Conservation (phyloP, 2,797 vertebrate genomes). For the Peromyscus eremicus region DNA sequence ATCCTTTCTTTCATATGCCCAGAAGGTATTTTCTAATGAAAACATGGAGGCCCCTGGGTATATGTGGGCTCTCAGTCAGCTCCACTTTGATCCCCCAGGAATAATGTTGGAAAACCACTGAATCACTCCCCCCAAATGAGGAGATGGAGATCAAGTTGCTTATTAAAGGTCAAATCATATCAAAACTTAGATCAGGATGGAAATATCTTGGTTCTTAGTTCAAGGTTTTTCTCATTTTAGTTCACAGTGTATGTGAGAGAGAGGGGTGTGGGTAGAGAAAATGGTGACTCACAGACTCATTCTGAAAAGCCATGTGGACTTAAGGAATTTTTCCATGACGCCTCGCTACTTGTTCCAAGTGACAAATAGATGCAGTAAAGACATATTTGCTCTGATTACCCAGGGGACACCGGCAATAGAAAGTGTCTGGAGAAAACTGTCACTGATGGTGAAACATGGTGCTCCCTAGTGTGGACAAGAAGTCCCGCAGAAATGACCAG, state of each 20-base stretch:
- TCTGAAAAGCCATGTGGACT: conserved; percentile 61
- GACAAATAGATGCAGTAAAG: conserved; percentile 73
- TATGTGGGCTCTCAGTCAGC: background rate
- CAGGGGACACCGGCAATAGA: conserved; percentile 60
- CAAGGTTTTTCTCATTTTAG: background rate
- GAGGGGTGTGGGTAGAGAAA: background rate
- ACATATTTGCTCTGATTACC: conserved; percentile 79
- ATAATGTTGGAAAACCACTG: background rate
- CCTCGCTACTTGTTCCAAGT: conserved; percentile 64
- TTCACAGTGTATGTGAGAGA: background rate
- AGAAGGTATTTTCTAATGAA: background rate
- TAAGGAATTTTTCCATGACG: conserved; percentile 64
- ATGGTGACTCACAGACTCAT: background rate
- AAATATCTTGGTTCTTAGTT: background rate
- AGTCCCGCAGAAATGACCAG: conserved; percentile 48
- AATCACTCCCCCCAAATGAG: background rate
- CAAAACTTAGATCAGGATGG: background rate
- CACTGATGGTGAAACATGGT: conserved; percentile 39
- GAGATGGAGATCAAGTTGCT: conserved; percentile 10
- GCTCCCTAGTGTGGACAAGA: conserved; percentile 44
- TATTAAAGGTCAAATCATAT: conserved; percentile 38
- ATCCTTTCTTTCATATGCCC: background rate
- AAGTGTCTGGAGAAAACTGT: conserved; percentile 60
- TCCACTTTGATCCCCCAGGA: background rate
- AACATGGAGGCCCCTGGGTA: background rate